Base-by-base conservation (phyloP, 2,888 invertebrate species). In the Axea sp. region DNA sequence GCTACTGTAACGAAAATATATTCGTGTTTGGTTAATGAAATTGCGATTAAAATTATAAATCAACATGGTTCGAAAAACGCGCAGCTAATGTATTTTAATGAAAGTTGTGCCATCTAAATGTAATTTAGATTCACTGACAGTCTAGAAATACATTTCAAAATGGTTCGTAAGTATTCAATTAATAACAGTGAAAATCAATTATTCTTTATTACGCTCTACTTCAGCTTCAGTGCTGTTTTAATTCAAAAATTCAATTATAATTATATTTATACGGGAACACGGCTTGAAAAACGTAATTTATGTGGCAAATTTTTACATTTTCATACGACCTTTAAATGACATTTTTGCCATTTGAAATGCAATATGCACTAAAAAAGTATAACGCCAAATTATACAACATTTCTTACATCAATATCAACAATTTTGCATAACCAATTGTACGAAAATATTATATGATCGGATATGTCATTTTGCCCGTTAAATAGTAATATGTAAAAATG, bases 221-320 rank as follows among this genome's bases (percentile, higher is more conserved):
- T 71, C 47, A 6, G 62, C 37, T 53, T 30, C 43, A 33, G 57
- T 22, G 71, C 64, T 26, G 64, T 64, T 64, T 72, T 64, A 64
- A 72, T 55, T 64, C 37, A 64, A 72, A 57, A 64, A 57, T 62
- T 57, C 62, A 71, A 71, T 71, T 62, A 71, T 37, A 28, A 64
- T 64, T 64, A 72, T 72, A 64, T 64, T 64, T 64, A 64, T 57
- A 64, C 33, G 39, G 57, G 7, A 15, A 31, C 43, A 35, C 33
- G 30, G 47, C 47, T 64, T 37, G 33, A 64, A 64, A 64, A 72
- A 57, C 51, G 57, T 57, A 64, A 72, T 72, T 64, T 72, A 71
- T 57, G 62, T 49, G 35, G 41, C 47, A 33, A 62, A 62, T 31
- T 71, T 71, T 71, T 55, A 55, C 55, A 64, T 41, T 57, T 69